Conservation (phyloP, 2,888 invertebrate species). For the Rhogogaster chlorosoma region DNA sequence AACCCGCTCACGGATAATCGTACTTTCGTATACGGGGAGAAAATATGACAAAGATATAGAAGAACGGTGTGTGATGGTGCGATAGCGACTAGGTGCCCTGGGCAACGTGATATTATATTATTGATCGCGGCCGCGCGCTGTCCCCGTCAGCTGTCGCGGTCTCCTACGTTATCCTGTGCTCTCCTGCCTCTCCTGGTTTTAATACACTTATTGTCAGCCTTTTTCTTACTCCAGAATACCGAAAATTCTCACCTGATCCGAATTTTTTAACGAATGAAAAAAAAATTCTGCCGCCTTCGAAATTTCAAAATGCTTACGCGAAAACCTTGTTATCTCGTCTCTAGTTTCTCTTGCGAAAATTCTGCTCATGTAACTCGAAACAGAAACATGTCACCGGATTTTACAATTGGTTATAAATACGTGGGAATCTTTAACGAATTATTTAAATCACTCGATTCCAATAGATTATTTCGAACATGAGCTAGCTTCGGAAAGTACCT, state of each 20-base stretch:
- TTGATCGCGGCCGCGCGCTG: slow-evolving; percentile 71
- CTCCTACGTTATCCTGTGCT: slow-evolving; percentile 66
- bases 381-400: background rate
- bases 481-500: background rate
- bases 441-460: background rate
- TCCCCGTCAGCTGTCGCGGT: slow-evolving; percentile 72
- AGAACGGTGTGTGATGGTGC: slow-evolving; percentile 66
- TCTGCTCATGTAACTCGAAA: background rate
- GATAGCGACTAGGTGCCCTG: slow-evolving; percentile 69
- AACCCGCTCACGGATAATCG: background rate
- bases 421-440: background rate
- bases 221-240: background rate
- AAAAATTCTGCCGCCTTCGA: background rate
- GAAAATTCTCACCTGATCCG: background rate
- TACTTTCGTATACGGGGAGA: background rate
- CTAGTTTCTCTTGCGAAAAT: background rate
- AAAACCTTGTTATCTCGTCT: background rate
- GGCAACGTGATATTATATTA: slow-evolving; percentile 73
- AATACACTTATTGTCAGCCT: slow-evolving; percentile 12
- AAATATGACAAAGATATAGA: slow-evolving; percentile 46
- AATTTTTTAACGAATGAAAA: background rate
- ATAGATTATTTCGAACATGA: background rate
- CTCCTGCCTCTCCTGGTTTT: slow-evolving; percentile 44
- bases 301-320: background rate
- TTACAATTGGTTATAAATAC: background rate